Evolutionary conservation across 1,140 invertebrate genomes (phyloP).

Genomic region (Hyphantria cunea): DNA sequence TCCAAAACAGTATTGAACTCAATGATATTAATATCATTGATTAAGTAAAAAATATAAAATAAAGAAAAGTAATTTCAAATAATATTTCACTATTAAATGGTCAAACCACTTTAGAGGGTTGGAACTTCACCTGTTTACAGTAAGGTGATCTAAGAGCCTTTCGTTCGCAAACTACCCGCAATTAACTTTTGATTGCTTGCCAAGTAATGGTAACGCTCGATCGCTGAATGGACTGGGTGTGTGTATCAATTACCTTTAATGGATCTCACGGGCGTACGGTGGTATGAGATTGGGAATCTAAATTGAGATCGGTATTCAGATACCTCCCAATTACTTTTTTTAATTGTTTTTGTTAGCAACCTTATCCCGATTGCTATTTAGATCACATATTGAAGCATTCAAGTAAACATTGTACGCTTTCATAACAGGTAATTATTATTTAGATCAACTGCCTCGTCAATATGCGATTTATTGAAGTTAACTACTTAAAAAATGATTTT

Average conservation of each 20-base stretch:
- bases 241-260: slow-evolving; percentile 58
- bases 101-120: too few relatives aligned
- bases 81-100: too few relatives aligned
- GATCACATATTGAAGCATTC: too few relatives aligned
- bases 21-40: too few relatives aligned
- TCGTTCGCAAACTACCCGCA: slow-evolving; percentile 16
- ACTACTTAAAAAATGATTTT: too few relatives aligned
- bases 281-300: slow-evolving; percentile 15
- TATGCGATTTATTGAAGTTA: too few relatives aligned
- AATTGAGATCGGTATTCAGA: slow-evolving; percentile 13
- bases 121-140: background rate
- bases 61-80: too few relatives aligned
- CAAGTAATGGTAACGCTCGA: slow-evolving; percentile 40
- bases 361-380: background rate
- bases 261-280: slow-evolving; percentile 42
- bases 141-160: background rate
- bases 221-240: slow-evolving; percentile 52
- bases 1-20: too few relatives aligned
- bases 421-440: too few relatives aligned
- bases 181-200: slow-evolving; percentile 15
- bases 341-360: slow-evolving; percentile 1
- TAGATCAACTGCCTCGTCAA: too few relatives aligned
- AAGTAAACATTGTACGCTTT: too few relatives aligned
- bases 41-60: too few relatives aligned
- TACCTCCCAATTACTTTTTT: slow-evolving; percentile 19